These are phyloP conservation scores for Bujurquina vittata DNA, from an alignment of 2,113 vertebrate species.

Conservation along the genomic window DNA sequence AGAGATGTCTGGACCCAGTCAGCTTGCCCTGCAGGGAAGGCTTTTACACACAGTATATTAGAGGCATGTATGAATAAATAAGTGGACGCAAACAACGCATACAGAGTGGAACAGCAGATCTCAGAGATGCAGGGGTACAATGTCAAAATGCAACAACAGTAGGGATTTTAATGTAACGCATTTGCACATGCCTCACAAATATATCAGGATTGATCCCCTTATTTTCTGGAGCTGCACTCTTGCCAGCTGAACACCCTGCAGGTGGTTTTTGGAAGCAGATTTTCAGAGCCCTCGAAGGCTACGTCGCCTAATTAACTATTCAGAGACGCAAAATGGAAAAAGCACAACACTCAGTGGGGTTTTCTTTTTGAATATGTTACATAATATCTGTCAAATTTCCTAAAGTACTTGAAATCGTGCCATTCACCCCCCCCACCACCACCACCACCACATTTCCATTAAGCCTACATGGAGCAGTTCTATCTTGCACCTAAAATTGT, in stretches of 20 bases:
- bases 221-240: background rate
- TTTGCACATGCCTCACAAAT: background rate
- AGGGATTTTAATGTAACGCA: background rate
- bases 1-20: background rate
- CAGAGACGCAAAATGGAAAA: slow-evolving; percentile 1
- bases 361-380: slow-evolving; percentile 15
- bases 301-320: background rate
- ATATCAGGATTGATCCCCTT: background rate
- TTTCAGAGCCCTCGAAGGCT: background rate
- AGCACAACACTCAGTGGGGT: background rate
- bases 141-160: background rate
- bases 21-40: background rate
- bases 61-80: background rate
- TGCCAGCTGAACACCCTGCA: background rate
- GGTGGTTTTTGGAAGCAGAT: background rate
- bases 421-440: background rate
- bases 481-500: background rate
- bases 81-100: background rate
- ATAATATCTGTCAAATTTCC: background rate
- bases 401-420: background rate
- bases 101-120: background rate
- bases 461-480: background rate
- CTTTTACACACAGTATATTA: background rate
- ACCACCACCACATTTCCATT: background rate
- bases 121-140: no score